Base-by-base conservation (phyloP, 2,888 invertebrate species). In the Pristionchus japonicus region DNA sequence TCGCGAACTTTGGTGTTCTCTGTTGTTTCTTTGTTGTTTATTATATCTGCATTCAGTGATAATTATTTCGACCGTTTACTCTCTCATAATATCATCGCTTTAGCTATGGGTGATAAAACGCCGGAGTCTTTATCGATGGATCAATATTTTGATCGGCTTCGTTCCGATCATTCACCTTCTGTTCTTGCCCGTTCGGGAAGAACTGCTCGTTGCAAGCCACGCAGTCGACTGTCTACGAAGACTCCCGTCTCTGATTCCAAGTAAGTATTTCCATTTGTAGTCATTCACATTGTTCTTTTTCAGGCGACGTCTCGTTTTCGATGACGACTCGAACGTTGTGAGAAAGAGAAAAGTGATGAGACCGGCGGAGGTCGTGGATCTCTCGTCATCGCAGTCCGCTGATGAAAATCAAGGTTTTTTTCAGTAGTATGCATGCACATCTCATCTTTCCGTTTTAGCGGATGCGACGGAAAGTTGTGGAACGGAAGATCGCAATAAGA, bases 71-170 rank as follows among this genome's bases (percentile, higher is more conserved):
- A n/a, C n/a, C 47, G 82, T 34, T 77, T 31, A 27, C 34, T 34
- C 47, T 77, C n/a, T 47, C 34, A 47, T 47, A 0, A 47, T 77
- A 40, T n/a, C 23, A 57, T 31, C 23, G 47, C 13, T 43, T 40
- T 27, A 43, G 77, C 13, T 3, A 85, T 85, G 85, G 85, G 85
- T n/a, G 85, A 85, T 64, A 85, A 61, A 64, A 85, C 85, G 2
- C 85, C 85, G n/a, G 85, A 85, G 64, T 49, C 40, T 13, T 7
- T 84, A 1, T 61, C 61, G 27, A 64, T 85, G 61, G 61, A 85
- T 31, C n/a, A 85, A 27, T 85, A 85, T 43, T 64, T 85, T 31
- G 64, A 85, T 23, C 61, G 85, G 27, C 61, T 85, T 9, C 23
- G 64, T 7, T 37, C 61, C 20, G 61, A 61, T 9, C 61, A 64